Evolutionary conservation across 1,140 invertebrate genomes (phyloP), one percentile per base, ranked within the genome.

Genomic region (Parasteatoda tepidariorum): DNA sequence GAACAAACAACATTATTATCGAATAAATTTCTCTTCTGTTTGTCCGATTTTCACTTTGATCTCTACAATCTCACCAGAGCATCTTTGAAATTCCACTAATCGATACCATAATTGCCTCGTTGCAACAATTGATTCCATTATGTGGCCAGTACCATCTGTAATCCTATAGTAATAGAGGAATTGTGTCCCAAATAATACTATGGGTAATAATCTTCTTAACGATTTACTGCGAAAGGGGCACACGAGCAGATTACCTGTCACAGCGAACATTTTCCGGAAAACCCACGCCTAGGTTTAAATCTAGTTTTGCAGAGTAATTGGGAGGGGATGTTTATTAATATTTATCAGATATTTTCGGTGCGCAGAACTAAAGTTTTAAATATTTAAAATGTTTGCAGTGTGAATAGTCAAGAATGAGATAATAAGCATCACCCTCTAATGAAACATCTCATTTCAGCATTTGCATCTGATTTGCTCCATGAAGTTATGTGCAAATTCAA

Each of bases 171-270:
- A 33, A 61, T 61, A 30, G 73, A 30, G 31, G 59, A 26, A 75
- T 61, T 75, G 73, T 75, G 73, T 33, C 30, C 41, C 55, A 28
- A 73, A 73, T 75, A 64, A 34, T 66, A 34, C 76, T 57, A 26
- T 18, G 26, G 48, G 64, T 79, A 34, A 68, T 79, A 79, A 79
- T 79, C 76, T 79, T 68, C 76, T 79, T 79, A 79, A 79, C 76
- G 71, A 74, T 26, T 71, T 33, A 31, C 15, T 7, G 61, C 26
- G 7, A 30, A 30, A 22, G 70, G 3, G 28, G 26, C 48, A 18
- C 31, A 62, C 13, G 13, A 26, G 57, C 33, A 75, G 73, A 75
- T 75, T 75, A 75, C 48, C 48, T 68, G 28, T 48, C 9, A 48
- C 38, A 48, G 38, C 9, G 38, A 48, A 18, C 38, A 18, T 48